phyloP scores from a whole-genome alignment of 2,113 vertebrate species.

The Coturnix japonica region DNA sequence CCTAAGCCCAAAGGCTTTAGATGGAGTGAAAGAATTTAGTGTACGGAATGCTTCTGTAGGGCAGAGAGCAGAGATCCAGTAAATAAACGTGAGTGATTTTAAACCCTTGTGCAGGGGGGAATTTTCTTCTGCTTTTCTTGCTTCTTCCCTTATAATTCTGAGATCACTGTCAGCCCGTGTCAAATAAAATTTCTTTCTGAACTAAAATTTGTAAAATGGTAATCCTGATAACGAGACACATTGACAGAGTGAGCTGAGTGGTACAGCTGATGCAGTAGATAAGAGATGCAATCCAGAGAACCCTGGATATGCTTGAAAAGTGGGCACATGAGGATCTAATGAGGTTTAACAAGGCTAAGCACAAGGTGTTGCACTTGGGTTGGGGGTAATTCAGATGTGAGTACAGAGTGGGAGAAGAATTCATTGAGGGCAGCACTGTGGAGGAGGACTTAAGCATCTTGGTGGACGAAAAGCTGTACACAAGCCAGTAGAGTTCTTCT shows the following conservation, averaged over 20 bases:
- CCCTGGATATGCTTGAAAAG: too few relatives aligned
- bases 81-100: not conserved
- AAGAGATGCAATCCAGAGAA: too few relatives aligned
- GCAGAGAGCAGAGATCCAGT: not conserved
- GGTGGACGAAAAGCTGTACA: too few relatives aligned
- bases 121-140: not conserved
- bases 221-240: not conserved
- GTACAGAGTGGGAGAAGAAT: too few relatives aligned
- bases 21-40: not conserved
- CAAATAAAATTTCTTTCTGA: not conserved
- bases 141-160: not conserved
- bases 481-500: too few relatives aligned
- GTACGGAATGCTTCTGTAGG: not conserved
- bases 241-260: not conserved
- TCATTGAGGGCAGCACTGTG: too few relatives aligned
- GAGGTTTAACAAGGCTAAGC: too few relatives aligned
- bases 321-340: too few relatives aligned
- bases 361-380: too few relatives aligned
- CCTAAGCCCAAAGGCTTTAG: not conserved
- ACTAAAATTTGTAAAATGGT: not conserved
- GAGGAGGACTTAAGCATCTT: too few relatives aligned
- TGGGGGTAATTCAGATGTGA: too few relatives aligned
- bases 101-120: not conserved
- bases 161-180: not conserved
- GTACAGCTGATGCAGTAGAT: too few relatives aligned